phyloP scores from a whole-genome alignment of 1,140 invertebrate species.

The Gyrodactylus salaris region DNA sequence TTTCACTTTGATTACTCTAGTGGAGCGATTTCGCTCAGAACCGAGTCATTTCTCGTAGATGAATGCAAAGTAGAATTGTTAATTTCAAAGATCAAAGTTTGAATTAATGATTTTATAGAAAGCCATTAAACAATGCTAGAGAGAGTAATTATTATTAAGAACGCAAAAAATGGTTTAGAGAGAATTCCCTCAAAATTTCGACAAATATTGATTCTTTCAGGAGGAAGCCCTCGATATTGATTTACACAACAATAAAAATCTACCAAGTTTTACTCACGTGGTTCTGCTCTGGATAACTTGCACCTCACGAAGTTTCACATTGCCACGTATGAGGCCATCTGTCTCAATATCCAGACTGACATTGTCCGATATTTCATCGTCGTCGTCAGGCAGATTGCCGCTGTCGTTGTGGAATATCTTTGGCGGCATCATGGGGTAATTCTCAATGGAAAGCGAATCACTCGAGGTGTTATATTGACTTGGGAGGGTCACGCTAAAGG shows the following conservation, averaged over 20 bases:
- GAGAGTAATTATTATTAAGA: too few species aligned
- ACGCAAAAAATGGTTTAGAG: too few species aligned
- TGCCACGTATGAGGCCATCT: neutral
- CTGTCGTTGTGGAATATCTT: neutral
- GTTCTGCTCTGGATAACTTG: neutral
- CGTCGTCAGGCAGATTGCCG: too few species aligned
- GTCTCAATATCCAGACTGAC: neutral
- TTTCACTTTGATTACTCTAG: too few species aligned
- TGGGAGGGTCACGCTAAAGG: neutral
- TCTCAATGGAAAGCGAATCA: neutral
- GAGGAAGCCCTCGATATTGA: neutral
- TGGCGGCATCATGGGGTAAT: neutral
- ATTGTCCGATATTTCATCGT: neutral
- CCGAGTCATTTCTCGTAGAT: too few species aligned
- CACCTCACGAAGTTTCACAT: neutral
- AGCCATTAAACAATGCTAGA: too few species aligned
- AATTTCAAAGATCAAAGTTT: too few species aligned
- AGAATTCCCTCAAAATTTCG: too few species aligned
- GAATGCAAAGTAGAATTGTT: too few species aligned
- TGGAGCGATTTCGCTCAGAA: too few species aligned
- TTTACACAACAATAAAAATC: neutral
- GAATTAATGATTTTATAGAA: too few species aligned
- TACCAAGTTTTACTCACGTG: neutral
- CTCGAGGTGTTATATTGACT: neutral
- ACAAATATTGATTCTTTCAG: too few species aligned